Base-by-base conservation (phyloP, 2,888 invertebrate species). In the Gibbula magus region DNA sequence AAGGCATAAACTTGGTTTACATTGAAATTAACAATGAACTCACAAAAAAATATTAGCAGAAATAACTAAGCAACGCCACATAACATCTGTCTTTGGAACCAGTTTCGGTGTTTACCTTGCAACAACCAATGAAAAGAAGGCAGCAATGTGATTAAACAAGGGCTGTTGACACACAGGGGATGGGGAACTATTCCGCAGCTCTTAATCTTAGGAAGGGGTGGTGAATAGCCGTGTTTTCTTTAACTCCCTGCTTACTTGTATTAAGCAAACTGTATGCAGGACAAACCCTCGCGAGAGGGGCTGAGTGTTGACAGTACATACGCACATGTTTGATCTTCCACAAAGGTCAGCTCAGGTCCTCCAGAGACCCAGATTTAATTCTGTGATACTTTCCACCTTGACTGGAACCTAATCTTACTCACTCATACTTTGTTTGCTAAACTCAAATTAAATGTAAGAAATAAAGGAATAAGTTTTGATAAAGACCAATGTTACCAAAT, bases 11-110 rank as follows among this genome's bases (percentile, higher is more conserved):
- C 35, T 13, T 35, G n/a, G 35, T 70, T 70, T 70, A 35, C 39
- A 32, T 70, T 70, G 13, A 70, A 70, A 70, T 70, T 39, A 39
- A 70, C 70, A 39, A 32, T 32, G 20, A 35, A 20, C 32, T 70
- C 70, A 16, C 16, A 29, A 70, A 70, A 66, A 70, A 32, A 70
- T 70, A 70, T 70, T 70, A 35, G 70, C 70, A 70, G 70, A 70
- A 70, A 70, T 70, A 70, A 70, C 70, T 70, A 70, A 70, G 70
- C 70, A 70, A 70, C 39, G 70, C 70, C 70, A 70, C 70, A 70
- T 70, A 39, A 70, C 70, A 70, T 32, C 70, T 70, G 70, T 39
- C 70, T 32, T 70, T 70, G 32, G 70, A 32, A 20, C 70, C 16
- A 70, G 32, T 35, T 35, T 35, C 35, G 35, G 20, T 70, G 70